Conservation (phyloP, 2,113 vertebrate genomes). For the Parus major region DNA sequence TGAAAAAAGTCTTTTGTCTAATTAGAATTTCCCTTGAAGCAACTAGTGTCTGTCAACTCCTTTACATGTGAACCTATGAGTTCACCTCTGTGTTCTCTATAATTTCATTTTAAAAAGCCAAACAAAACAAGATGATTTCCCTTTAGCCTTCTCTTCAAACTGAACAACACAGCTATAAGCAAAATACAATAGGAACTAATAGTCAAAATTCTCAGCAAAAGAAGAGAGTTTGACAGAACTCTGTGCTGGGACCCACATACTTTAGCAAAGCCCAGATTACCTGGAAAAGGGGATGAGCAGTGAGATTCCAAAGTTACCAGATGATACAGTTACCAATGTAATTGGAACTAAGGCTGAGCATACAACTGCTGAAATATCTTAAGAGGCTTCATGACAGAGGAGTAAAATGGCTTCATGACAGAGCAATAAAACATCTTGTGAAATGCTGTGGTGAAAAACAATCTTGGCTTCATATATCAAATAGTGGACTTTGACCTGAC, state of each 20-base stretch:
- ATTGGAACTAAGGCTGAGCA: not conserved
- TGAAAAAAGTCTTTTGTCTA: not conserved
- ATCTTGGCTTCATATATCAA: constrained; percentile 9
- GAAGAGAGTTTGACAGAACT: not conserved
- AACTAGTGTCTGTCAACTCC: not conserved
- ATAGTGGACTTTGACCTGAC: not conserved
- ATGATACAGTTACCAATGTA: not conserved
- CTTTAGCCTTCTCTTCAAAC: not conserved
- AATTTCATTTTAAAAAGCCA: not conserved
- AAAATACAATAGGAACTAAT: not conserved
- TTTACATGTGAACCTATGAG: not conserved
- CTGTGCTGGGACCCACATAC: not conserved
- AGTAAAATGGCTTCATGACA: not conserved
- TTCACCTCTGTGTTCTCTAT: not conserved
- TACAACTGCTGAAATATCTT: not conserved
- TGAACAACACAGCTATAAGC: not conserved
- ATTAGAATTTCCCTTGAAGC: not conserved
- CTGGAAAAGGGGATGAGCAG: not conserved
- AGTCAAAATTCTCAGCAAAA: not conserved
- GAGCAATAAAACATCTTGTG: not conserved
- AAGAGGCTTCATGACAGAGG: not conserved
- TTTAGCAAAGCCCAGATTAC: not conserved
- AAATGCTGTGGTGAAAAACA: not conserved
- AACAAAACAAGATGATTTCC: not conserved
- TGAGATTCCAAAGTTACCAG: not conserved